Evolutionary conservation across 2,888 invertebrate genomes (phyloP).

Genomic region (Emesis castigata): DNA sequence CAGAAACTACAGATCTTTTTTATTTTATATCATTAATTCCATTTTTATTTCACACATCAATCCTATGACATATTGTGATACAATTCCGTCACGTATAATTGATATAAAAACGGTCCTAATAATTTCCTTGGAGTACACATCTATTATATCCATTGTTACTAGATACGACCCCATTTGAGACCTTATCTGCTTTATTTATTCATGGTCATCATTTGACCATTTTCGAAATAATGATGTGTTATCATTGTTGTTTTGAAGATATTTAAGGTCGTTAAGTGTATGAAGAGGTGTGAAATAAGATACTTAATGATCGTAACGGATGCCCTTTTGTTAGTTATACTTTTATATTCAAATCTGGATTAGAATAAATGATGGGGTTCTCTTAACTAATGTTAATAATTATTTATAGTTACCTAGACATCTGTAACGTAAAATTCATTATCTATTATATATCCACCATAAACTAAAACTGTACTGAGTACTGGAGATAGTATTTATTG

Average conservation of each 20-base stretch:
- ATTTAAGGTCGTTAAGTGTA: conserved; percentile 80
- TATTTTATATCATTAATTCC: no score
- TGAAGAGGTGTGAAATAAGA: conserved; percentile 84
- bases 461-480: no score
- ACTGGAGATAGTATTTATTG: no score
- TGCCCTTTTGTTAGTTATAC: conserved; percentile 73
- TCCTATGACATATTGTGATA: conserved; percentile 81
- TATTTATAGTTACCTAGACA: neutral
- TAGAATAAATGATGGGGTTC: conserved; percentile 58
- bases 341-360: conserved; percentile 69
- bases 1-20: conserved; percentile 33
- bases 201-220: conserved; percentile 89
- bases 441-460: no score
- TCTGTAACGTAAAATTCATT: no score
- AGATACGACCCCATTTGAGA: conserved; percentile 76
- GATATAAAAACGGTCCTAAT: conserved; percentile 79
- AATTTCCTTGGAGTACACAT: conserved; percentile 78
- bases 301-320: conserved; percentile 82
- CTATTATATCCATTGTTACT: conserved; percentile 79
- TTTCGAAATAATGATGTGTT: conserved; percentile 85
- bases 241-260: conserved; percentile 81
- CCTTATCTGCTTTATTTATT: conserved; percentile 84
- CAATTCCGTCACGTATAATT: conserved; percentile 84
- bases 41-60: conserved; percentile 73
- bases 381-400: neutral